phyloP scores from a whole-genome alignment of 2,113 vertebrate species.

The Trachemys scripta region DNA sequence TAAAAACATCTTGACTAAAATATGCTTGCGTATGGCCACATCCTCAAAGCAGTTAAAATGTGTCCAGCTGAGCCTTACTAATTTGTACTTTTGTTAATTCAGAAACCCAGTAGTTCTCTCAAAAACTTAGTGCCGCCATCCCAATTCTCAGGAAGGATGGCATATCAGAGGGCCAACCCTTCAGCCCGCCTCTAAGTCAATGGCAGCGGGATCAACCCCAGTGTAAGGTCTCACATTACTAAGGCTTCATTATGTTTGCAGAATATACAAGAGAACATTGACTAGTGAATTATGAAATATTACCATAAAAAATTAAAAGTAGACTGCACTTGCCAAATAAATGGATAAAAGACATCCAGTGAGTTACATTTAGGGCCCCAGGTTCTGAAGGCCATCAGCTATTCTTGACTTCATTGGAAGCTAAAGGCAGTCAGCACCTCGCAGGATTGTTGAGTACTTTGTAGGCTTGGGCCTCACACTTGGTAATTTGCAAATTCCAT shows the following conservation, averaged over 20 bases:
- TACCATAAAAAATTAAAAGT: background rate
- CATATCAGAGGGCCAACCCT: conserved; percentile 24
- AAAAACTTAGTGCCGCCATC: conserved; percentile 8
- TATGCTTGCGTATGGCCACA: background rate
- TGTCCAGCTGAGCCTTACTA: conserved; percentile 3
- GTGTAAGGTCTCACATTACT: background rate
- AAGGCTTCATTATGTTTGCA: background rate
- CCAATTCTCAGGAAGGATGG: background rate
- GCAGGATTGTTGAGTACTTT: background rate
- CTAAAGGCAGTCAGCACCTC: background rate
- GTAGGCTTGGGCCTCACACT: background rate
- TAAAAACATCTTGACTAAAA: background rate
- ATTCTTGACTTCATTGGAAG: background rate
- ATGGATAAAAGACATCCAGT: background rate
- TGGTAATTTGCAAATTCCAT: background rate
- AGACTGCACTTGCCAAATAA: background rate
- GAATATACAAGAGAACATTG: background rate
- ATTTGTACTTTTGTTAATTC: conserved; percentile 1
- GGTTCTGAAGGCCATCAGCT: background rate
- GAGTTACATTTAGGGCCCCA: background rate
- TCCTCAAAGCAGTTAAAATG: background rate
- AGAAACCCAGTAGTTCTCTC: background rate
- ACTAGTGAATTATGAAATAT: background rate
- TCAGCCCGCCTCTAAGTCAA: background rate
- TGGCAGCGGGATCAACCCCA: background rate